Evolutionary conservation across 2,113 vertebrate species (phyloP), one percentile per base, ranked within the genome.

Genomic region (Lophotis ruficrista): DNA sequence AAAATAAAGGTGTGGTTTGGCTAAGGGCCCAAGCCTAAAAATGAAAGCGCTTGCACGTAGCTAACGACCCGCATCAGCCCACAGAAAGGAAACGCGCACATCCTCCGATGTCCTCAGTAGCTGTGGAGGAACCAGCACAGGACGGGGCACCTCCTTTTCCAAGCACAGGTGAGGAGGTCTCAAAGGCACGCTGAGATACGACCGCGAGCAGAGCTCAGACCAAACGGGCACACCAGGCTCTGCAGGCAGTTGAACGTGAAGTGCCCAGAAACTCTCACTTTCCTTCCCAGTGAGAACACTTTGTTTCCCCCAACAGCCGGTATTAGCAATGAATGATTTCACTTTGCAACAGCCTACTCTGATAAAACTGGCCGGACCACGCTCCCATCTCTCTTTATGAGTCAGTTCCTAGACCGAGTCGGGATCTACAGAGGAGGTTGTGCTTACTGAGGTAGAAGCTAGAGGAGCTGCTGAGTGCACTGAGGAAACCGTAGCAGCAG

Each of bases 361-460:
- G 43, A 7, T 53, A 22, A 38, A 35, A 27, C 20, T 18, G 13
- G 5, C 25, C 0, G 0, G 35, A 75, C 16, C 27, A 68, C 0
- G 1, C 7, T 22, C 12, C 21, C 22, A 28, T 7, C n/a, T 73
- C 79, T 58, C 45, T n/a, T 51, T 28, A n/a, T 47, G 11, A 8
- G 27, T 14, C 21, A 45, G 37, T 15, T 14, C 33, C 8, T 14
- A 3, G 0, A 28, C 38, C 17, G 43, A 30, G 41, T 10, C 12
- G 58, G 27, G 30, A 57, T 12, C 10, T 18, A 18, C 4, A 45
- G 58, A 19, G 45, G 22, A 21, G 4, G 30, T 12, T 68, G 62
- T 68, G 62, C 97, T 97, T 91, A 98, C 98, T 9, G 91, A 79
- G 38, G 64, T 1, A 54, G 84, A 25, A 58, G 85, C 12, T 21